Conservation (phyloP, 2,113 vertebrate species). For the Typhlomys cinereus region DNA sequence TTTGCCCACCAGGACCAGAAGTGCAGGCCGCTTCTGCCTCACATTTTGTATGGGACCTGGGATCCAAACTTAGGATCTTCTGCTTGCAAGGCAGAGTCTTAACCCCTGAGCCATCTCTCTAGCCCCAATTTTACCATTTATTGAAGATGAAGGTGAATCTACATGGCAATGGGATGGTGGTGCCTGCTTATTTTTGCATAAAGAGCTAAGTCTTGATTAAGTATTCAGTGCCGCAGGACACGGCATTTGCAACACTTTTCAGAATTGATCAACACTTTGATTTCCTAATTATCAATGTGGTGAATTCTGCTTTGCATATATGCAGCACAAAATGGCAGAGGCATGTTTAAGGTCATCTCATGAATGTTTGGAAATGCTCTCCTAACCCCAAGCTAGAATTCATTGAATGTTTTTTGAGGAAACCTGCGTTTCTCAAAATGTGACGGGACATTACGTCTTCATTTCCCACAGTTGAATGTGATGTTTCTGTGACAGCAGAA, state of each 20-base stretch:
- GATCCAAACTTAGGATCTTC: too few species aligned
- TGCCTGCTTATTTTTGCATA: neutral
- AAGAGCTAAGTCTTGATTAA: neutral
- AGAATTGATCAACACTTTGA: neutral
- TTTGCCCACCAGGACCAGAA: too few species aligned
- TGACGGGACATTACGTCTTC: neutral
- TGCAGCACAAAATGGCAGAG: neutral
- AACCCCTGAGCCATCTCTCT: too few species aligned
- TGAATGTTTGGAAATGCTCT: neutral
- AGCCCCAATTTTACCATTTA: too few species aligned
- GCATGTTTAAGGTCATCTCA: neutral
- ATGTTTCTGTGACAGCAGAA: neutral
- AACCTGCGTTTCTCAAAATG: neutral
- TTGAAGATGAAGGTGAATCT: too few species aligned
- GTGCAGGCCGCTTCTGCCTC: too few species aligned
- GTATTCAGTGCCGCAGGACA: neutral
- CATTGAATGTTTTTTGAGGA: neutral
- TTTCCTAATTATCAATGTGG: neutral
- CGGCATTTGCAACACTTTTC: neutral
- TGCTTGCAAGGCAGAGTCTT: too few species aligned
- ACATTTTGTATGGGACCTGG: too few species aligned
- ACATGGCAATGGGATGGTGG: neutral
- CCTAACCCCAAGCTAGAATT: neutral
- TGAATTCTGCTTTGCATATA: neutral
- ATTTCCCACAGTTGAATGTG: neutral